phyloP scores from a whole-genome alignment of 2,113 vertebrate species.

The Illadopsis cleaveri region DNA sequence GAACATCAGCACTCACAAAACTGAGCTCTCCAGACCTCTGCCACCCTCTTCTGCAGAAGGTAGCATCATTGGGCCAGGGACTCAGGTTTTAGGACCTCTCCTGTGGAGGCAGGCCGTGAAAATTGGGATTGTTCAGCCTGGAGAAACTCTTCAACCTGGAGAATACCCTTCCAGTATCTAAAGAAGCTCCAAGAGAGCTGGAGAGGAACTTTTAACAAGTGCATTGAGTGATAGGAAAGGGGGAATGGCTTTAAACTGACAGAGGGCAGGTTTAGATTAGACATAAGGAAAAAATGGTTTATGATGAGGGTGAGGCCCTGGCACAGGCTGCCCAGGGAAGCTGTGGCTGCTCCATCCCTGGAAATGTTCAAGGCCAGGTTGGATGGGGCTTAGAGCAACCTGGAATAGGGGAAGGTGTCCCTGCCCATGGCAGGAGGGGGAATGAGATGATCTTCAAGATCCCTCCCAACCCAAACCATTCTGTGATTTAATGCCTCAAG shows the following conservation, averaged over 20 bases:
- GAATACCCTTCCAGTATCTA: not conserved
- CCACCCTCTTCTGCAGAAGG: not conserved
- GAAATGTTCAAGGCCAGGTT: not conserved
- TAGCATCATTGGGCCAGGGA: not conserved
- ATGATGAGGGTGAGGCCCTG: not conserved
- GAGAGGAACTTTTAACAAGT: not conserved
- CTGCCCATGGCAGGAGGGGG: not conserved
- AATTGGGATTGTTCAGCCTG: not conserved
- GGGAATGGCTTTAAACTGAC: not conserved
- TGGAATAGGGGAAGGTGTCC: not conserved
- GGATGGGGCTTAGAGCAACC: not conserved
- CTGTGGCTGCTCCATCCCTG: not conserved
- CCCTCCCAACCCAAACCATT: not conserved
- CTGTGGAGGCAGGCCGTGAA: not conserved
- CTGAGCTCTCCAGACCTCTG: not conserved
- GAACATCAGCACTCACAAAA: not conserved
- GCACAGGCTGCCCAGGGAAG: not conserved
- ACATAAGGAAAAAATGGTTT: not conserved
- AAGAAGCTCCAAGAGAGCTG: not conserved
- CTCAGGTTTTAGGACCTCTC: not conserved
- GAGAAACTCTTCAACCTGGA: not conserved
- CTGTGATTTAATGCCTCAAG: not conserved
- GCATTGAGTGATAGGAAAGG: not conserved
- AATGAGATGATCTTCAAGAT: not conserved
- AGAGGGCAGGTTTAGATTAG: not conserved